These are phyloP conservation scores for Cephus runcator DNA, from an alignment of 2,888 invertebrate genomes.

Conservation along the genomic window DNA sequence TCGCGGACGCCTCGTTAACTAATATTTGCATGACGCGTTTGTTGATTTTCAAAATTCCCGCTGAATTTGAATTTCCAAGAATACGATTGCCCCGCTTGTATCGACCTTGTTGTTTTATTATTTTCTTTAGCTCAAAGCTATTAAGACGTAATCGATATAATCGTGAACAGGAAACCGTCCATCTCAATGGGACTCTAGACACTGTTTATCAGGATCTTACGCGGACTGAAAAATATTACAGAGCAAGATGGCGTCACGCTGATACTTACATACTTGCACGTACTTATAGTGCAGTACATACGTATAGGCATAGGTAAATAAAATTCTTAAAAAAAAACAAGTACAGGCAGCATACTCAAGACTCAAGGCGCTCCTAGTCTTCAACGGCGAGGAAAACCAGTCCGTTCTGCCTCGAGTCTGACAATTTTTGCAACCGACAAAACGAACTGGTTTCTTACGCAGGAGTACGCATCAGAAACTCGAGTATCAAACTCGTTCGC, in stretches of 20 bases:
- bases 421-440: not conserved
- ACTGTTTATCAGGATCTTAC: not conserved
- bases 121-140: not conserved
- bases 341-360: not conserved
- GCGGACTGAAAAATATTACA: not conserved
- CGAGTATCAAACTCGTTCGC: not conserved
- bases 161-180: not conserved
- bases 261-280: not conserved
- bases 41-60: not conserved
- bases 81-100: not conserved
- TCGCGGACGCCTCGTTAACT: not conserved
- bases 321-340: not conserved
- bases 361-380: not conserved
- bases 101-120: not conserved
- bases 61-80: not conserved
- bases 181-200: not conserved
- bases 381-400: slow-evolving; percentile 4
- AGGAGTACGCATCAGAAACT: not conserved
- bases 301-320: not conserved
- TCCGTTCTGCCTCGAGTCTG: slow-evolving; percentile 2
- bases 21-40: not conserved
- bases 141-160: not conserved
- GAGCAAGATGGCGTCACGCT: not conserved
- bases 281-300: not conserved
- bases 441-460: not conserved